Percentiles rank a stretch among this genome's conserved stretches.
phyloP scores from a whole-genome alignment of 2,797 vertebrate species.

The Rhincodon typus region DNA sequence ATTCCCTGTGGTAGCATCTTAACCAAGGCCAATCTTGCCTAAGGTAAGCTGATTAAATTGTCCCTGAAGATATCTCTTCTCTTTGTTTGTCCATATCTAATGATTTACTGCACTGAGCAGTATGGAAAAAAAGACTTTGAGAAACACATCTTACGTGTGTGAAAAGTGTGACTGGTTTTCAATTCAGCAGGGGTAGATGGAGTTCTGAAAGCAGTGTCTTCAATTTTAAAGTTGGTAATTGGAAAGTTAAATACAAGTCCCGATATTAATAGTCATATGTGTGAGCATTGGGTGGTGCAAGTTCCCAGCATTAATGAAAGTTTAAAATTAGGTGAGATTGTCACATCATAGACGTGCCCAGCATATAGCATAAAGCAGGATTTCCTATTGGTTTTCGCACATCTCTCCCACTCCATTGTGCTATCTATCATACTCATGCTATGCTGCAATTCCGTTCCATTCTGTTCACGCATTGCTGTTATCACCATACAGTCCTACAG shows the following conservation, averaged over 20 bases:
- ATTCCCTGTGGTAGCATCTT: not conserved
- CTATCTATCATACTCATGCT: not conserved
- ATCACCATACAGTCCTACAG: not conserved
- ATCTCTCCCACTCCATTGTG: conserved; percentile 28
- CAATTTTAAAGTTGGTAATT: not conserved
- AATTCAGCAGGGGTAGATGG: not conserved
- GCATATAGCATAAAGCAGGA: conserved; percentile 20
- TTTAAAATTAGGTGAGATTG: conserved; percentile 26
- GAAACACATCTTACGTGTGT: not conserved
- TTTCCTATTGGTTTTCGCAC: conserved; percentile 36
- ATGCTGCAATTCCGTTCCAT: not conserved
- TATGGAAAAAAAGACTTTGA: not conserved
- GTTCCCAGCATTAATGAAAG: conserved; percentile 30
- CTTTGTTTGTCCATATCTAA: not conserved
- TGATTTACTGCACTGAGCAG: not conserved
- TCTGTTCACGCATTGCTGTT: not conserved
- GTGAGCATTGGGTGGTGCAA: not conserved
- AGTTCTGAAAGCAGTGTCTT: not conserved
- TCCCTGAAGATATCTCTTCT: not conserved
- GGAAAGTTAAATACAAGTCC: conserved; percentile 18
- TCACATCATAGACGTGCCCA: conserved; percentile 1
- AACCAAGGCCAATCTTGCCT: not conserved
- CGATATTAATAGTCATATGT: conserved; percentile 34
- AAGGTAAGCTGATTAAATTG: not conserved
- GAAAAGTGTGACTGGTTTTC: not conserved